These are phyloP conservation scores for Aphidius colemani DNA, from an alignment of 2,888 invertebrate genomes.

Conservation along the genomic window DNA sequence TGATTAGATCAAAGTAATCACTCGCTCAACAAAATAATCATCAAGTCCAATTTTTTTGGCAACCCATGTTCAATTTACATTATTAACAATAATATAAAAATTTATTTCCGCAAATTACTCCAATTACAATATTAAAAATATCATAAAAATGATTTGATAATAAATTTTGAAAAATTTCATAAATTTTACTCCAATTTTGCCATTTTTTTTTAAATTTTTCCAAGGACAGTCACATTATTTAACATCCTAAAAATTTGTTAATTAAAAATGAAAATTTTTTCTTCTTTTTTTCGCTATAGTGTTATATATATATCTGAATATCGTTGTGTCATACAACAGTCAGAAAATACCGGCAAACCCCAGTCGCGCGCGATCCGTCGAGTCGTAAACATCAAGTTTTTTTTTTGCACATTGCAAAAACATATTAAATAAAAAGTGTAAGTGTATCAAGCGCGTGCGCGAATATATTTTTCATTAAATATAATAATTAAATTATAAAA, in stretches of 20 bases:
- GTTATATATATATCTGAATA: conserved; percentile 4
- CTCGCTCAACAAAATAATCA: too few relatives aligned
- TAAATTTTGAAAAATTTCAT: too few relatives aligned
- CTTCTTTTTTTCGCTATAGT: not conserved
- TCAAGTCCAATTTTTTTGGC: not conserved
- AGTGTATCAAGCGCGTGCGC: conserved; percentile 21
- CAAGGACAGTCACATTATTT: too few relatives aligned
- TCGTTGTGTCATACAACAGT: conserved; percentile 35
- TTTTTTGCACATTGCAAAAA: not conserved
- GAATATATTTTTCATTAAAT: not conserved
- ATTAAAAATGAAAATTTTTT: too few relatives aligned
- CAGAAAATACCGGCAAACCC: conserved; percentile 48
- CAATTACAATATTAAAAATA: not conserved
- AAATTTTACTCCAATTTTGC: too few relatives aligned
- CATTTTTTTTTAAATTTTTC: too few relatives aligned
- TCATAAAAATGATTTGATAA: too few relatives aligned
- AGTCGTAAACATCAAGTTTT: conserved; percentile 44
- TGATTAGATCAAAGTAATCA: too few relatives aligned
- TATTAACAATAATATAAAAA: not conserved
- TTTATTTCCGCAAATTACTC: not conserved
- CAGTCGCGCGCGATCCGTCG: conserved; percentile 55
- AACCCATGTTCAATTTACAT: not conserved
- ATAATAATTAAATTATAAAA: not conserved
- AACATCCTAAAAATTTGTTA: too few relatives aligned
- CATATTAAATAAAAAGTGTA: conserved; percentile 14